These are phyloP conservation scores for Drosophila teissieri DNA, from an alignment of 1,140 invertebrate genomes.

Conservation along the genomic window DNA sequence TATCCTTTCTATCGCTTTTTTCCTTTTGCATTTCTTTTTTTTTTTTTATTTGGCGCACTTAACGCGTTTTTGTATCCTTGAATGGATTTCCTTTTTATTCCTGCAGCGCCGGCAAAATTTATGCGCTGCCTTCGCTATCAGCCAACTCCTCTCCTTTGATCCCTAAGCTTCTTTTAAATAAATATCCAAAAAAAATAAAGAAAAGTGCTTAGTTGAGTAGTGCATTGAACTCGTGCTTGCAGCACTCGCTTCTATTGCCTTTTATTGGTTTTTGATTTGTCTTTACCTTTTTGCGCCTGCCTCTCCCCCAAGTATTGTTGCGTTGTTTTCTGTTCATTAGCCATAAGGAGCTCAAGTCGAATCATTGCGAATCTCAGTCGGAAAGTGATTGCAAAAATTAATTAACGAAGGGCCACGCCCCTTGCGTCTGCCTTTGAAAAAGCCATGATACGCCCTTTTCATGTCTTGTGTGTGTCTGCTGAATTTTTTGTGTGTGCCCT, in stretches of 20 bases:
- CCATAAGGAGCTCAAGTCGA: constrained; percentile 71
- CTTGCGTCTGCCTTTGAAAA: background rate
- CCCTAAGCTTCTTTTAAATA: constrained; percentile 79
- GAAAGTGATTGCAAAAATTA: constrained; percentile 67
- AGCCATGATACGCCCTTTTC: constrained; percentile 64
- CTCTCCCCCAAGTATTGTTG: constrained; percentile 12
- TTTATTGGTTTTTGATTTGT: constrained; percentile 82
- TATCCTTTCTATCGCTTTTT: constrained; percentile 38
- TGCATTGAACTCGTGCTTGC: constrained; percentile 62
- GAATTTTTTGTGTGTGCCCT: constrained; percentile 2
- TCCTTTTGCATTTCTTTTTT: constrained; percentile 27
- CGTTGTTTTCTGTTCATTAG: constrained; percentile 58
- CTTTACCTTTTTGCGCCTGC: constrained; percentile 35
- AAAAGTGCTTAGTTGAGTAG: constrained; percentile 35
- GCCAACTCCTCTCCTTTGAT: constrained; percentile 27
- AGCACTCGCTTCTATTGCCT: constrained; percentile 58
- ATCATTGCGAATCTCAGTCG: constrained; percentile 57
- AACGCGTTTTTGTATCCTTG: constrained; percentile 68
- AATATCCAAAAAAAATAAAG: constrained; percentile 53
- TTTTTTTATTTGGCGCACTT: constrained; percentile 66
- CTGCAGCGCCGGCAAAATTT: constrained; percentile 71
- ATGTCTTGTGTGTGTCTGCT: constrained; percentile 58
- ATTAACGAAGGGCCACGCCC: constrained; percentile 60
- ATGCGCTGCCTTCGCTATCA: constrained; percentile 55
- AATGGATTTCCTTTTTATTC: constrained; percentile 73